Evolutionary conservation across 2,113 vertebrate genomes (phyloP).

Genomic region (Erythrolamprus reginae): DNA sequence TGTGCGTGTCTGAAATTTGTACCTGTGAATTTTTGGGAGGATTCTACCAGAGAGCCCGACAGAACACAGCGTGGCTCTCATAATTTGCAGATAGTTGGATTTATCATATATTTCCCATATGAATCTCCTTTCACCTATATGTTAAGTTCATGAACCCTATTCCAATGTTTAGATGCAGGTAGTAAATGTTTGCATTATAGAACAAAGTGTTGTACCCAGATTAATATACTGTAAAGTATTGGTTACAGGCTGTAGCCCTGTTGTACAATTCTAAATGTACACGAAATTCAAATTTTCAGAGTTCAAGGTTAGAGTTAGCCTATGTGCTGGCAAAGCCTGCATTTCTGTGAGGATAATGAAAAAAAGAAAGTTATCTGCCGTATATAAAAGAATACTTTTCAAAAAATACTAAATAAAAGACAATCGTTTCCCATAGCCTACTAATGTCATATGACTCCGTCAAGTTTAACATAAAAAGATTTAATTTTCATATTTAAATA

Average conservation of each 20-base stretch:
- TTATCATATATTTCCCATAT: background rate
- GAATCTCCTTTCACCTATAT: background rate
- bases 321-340: background rate
- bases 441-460: background rate
- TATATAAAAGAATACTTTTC: background rate
- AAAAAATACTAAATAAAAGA: background rate
- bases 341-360: background rate
- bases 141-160: background rate
- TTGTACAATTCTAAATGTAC: background rate
- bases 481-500: conserved; percentile 24
- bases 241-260: background rate
- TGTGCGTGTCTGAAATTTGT: too few species aligned
- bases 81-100: background rate
- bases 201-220: background rate
- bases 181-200: background rate
- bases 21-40: too few species aligned
- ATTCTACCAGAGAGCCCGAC: too few species aligned
- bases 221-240: background rate
- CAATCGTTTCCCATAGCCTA: background rate
- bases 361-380: background rate
- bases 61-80: too few species aligned
- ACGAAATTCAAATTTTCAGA: background rate
- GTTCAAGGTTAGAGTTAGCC: background rate
- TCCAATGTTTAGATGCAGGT: background rate
- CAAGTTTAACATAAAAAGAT: background rate